Evolutionary conservation across 1,140 invertebrate genomes (phyloP), one percentile per base, ranked within the genome.

Genomic region (Pogonomyrmex californicus): DNA sequence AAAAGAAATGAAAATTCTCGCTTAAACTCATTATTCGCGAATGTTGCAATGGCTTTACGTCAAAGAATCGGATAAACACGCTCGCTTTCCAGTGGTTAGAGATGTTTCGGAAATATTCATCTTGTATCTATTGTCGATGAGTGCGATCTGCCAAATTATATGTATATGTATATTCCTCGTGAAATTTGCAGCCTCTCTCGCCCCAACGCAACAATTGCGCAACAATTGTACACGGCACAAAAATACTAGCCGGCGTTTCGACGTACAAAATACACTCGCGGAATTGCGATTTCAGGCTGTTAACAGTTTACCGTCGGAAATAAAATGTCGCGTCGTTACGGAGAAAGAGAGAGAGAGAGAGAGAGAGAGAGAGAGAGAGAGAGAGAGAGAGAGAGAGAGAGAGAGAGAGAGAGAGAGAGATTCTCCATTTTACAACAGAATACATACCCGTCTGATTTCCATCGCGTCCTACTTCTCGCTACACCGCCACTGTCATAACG

Each of bases 101-200:
- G 47, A 73, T 41, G 51, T 82, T 58, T 58, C 78, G 66, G 65
- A 81, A 47, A 71, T 30, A 12, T 10, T 60, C 30, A 36, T 60
- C 41, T 49, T 17, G 41, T 58, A 73, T 62, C 54, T 83, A 83
- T 75, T 73, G 79, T 73, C 79, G 88, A 66, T 5, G 49, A 9
- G 41, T 17, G 75, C 36, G 51, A 89, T 90, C 79, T 90, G 88
- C 88, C 88, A 70, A 81, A 90, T 78, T 56, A 38, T 58, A 73
- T 58, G 36, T 71, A 60, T 65, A 56, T 33, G 68, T 66, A 30
- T 17, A 41, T 77, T 33, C 65, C 87, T 58, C 33, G n/a, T 71
- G 75, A 86, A 85, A 65, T 71, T 86, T 36, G 83, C 60, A 14
- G 56, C 49, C 36, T 14, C n/a, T 56, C 49, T 68, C 47, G 75